phyloP scores from a whole-genome alignment of 1,140 invertebrate genomes.

The Archegozetes longisetosus region DNA sequence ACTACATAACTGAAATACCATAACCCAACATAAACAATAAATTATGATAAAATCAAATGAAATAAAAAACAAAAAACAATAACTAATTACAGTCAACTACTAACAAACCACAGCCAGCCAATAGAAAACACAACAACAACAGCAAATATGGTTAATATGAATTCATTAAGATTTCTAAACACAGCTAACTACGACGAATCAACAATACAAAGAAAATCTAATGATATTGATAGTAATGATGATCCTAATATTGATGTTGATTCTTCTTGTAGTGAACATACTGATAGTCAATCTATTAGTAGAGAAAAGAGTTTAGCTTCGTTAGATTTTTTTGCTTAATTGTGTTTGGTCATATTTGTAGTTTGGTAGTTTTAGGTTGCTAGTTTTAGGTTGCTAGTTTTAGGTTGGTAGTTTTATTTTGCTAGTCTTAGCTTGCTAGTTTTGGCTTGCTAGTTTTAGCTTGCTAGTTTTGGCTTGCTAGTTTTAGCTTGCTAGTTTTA shows the following conservation, averaged over 20 bases:
- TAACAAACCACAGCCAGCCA: background rate
- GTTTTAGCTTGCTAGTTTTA: too few relatives aligned
- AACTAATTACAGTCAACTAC: background rate
- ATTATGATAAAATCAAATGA: too few relatives aligned
- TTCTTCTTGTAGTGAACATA: background rate
- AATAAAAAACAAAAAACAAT: too few relatives aligned
- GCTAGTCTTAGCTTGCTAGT: too few relatives aligned
- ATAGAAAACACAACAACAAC: background rate
- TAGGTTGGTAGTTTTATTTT: too few relatives aligned
- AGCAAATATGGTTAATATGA: background rate
- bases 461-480: too few relatives aligned
- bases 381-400: too few relatives aligned
- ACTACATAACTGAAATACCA: too few relatives aligned
- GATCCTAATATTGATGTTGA: background rate
- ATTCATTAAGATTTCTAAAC: background rate
- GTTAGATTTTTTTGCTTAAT: background rate
- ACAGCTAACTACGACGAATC: background rate
- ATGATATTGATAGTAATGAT: background rate
- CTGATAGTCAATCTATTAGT: background rate
- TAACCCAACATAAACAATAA: too few relatives aligned
- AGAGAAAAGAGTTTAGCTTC: background rate
- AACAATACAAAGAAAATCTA: background rate
- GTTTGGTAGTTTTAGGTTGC: too few relatives aligned
- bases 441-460: too few relatives aligned
- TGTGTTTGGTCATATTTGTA: too few relatives aligned